Evolutionary conservation across 1,140 invertebrate genomes (phyloP).

Genomic region (Drosophila subobscura): DNA sequence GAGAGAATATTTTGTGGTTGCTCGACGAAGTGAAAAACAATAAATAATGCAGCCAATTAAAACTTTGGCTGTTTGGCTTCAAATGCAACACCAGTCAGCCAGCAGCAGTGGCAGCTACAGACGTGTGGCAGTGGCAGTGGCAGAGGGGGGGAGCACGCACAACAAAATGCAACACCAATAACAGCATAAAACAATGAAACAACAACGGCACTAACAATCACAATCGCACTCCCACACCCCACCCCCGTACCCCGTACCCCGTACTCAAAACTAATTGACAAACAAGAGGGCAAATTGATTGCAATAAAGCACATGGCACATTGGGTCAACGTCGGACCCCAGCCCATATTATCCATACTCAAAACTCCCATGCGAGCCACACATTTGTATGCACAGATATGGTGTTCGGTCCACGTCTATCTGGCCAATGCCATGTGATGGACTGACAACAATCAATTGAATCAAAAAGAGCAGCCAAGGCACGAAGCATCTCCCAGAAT

Average conservation of each 20-base stretch:
- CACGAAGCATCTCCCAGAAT: not conserved
- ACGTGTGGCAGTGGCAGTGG: conserved; percentile 17
- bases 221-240: not conserved
- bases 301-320: conserved; percentile 70
- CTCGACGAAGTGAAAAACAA: conserved; percentile 76
- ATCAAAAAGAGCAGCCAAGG: too few relatives aligned
- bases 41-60: conserved; percentile 81
- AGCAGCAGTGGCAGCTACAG: conserved; percentile 34
- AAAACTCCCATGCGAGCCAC: conserved; percentile 1
- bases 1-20: conserved; percentile 43
- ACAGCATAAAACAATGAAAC: conserved; percentile 12
- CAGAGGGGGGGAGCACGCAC: too few relatives aligned
- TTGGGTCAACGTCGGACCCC: conserved; percentile 38
- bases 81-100: conserved; percentile 46
- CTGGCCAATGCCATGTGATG: conserved; percentile 73
- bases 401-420: conserved; percentile 17
- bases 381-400: conserved; percentile 30
- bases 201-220: conserved; percentile 28
- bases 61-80: conserved; percentile 74
- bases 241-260: too few relatives aligned
- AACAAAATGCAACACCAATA: conserved; percentile 27
- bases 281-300: conserved; percentile 77
- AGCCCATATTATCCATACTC: conserved; percentile 5
- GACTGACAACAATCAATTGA: conserved; percentile 78
- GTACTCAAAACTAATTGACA: conserved; percentile 67